Percentiles rank a stretch among this genome's conserved stretches.
Conservation (phyloP, 1,140 invertebrate species). For the Drosophila busckii region DNA sequence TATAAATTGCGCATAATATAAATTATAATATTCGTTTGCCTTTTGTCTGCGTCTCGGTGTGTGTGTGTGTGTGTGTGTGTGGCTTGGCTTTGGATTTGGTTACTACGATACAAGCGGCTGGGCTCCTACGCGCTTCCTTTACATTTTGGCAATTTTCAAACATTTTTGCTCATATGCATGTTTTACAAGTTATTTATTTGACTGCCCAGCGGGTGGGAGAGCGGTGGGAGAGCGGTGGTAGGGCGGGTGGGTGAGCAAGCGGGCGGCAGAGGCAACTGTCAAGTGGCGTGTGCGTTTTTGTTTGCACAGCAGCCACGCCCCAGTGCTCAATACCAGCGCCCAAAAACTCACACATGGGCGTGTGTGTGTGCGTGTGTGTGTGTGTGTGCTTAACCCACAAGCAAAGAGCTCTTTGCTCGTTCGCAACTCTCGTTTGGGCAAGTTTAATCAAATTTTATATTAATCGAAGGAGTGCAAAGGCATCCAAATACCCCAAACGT, state of each 20-base stretch:
- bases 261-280: constrained; percentile 6
- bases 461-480: constrained; percentile 74
- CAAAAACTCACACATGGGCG: too few relatives aligned
- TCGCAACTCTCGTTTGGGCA: constrained; percentile 32
- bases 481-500: constrained; percentile 69
- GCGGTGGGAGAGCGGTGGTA: too few relatives aligned
- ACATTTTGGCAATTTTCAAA: constrained; percentile 68
- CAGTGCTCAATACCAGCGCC: constrained; percentile 37
- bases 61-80: too few relatives aligned
- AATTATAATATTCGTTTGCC: too few relatives aligned
- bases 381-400: constrained; percentile 75
- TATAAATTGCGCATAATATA: too few relatives aligned
- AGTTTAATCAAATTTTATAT: constrained; percentile 77
- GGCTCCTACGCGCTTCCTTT: neutral
- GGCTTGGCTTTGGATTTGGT: constrained; percentile 35
- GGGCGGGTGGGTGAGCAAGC: constrained; percentile 11
- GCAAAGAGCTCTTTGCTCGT: constrained; percentile 25
- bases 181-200: constrained; percentile 78
- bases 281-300: constrained; percentile 42
- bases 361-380: too few relatives aligned
- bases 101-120: constrained; percentile 44
- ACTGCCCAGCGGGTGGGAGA: constrained; percentile 34
- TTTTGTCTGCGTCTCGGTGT: constrained; percentile 7
- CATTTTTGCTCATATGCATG: constrained; percentile 77
- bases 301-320: constrained; percentile 39